A percentile compares a stretch with the other conserved stretches of the same genome.
phyloP scores from a whole-genome alignment of 2,888 invertebrate genomes.

The Oeneis ivallda region DNA sequence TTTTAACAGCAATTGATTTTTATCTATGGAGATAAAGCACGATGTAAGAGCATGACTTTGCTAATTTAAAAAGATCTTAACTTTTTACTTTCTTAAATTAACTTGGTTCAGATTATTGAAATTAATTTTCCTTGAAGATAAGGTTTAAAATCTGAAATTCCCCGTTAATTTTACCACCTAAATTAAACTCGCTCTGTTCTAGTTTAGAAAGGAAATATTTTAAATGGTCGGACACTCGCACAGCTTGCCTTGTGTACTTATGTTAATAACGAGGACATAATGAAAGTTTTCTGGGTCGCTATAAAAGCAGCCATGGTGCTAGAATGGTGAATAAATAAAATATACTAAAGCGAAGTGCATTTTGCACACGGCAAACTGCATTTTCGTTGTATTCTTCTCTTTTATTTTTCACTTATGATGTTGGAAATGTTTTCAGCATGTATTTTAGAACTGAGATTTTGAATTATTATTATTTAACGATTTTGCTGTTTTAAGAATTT shows the following conservation, averaged over 20 bases:
- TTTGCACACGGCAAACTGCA: slow-evolving; percentile 15
- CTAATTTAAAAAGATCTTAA: background rate
- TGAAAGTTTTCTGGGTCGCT: slow-evolving; percentile 25
- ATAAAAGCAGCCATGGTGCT: slow-evolving; percentile 18
- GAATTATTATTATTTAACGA: background rate
- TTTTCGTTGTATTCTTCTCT: slow-evolving; percentile 3
- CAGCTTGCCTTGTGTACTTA: slow-evolving; percentile 22
- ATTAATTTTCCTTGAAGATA: background rate
- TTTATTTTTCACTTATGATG: slow-evolving; percentile 10
- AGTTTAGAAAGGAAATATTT: slow-evolving; percentile 23
- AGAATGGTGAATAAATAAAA: slow-evolving; percentile 25
- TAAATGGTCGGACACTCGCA: slow-evolving; percentile 15
- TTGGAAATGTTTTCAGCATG: background rate
- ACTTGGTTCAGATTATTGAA: background rate
- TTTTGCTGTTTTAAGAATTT: background rate
- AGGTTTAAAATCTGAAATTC: background rate
- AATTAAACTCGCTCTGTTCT: slow-evolving; percentile 4
- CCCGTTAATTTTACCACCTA: background rate
- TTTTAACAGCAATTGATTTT: no score
- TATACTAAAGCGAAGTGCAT: slow-evolving; percentile 17
- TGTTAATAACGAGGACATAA: slow-evolving; percentile 23
- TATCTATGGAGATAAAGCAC: no score
- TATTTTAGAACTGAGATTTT: slow-evolving; percentile 7
- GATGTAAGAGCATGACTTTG: no score
- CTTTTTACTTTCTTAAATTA: background rate